Evolutionary conservation across 2,797 vertebrate genomes (phyloP), one percentile per base, ranked within the genome.

Genomic region (Semotilus atromaculatus): DNA sequence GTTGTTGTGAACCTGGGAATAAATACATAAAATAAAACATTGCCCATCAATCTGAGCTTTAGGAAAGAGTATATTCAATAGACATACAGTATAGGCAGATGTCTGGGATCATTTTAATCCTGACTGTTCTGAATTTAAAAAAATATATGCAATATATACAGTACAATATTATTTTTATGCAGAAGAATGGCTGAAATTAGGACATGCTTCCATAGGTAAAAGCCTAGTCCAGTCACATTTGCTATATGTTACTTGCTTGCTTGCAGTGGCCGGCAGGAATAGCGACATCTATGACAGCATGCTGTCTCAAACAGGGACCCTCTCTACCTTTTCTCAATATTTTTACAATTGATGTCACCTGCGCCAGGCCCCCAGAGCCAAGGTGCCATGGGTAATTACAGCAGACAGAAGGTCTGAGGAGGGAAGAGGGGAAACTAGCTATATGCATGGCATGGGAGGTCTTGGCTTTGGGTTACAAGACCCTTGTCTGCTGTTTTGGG

Each of bases 351-450:
- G 31, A 80, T 94, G 93, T 95, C 94, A 95, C 94, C 93, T 94
- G 93, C 89, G 89, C 90, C 87, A 88, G 90, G 91, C 91, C 92
- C 94, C 92, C 87, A 89, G 93, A 94, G 92, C 91, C 90, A 85
- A 88, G 89, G 91, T 95, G 95, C 93, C 94, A 95, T 86, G 91
- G 93, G 90, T 95, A 94, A 95, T 96, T 94, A 95, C 91, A 90
- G 89, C 90, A 91, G 88, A 91, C 68, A 83, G 89, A 84, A 93
- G 91, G 77, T 89, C 92, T 92, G 91, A 88, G 89, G 89, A 92
- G 90, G 89, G 92, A 88, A 53, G 66, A 92, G 87, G 87, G 86
- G 84, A 68, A 51, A 34, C 88, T 91, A 92, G 90, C 92, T 93
- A 92, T 91, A 91, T 91, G 91, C 89, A 78, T 92, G 91, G 91